A percentile compares a stretch with the other conserved stretches of the same genome.
Conservation (phyloP, 2,888 invertebrate species). For the Malachius bipustulatus region DNA sequence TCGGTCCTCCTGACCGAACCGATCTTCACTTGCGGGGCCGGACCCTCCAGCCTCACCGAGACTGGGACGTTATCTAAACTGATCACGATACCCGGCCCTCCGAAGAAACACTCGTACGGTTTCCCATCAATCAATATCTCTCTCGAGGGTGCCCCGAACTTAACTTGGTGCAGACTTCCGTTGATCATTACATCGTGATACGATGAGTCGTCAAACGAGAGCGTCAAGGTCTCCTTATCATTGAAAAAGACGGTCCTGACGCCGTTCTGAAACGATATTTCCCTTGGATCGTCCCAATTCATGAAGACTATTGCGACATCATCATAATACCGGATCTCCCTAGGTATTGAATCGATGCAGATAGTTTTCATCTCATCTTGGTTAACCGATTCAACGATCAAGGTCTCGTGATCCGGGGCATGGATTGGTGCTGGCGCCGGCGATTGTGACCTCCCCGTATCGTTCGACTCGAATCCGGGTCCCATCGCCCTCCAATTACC, state of each 20-base stretch:
- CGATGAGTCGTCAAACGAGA: conserved; percentile 52
- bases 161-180: conserved; percentile 62
- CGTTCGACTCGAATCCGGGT: conserved; percentile 8
- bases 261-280: conserved; percentile 76
- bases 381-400: conserved; percentile 34
- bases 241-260: conserved; percentile 62
- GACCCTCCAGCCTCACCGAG: conserved; percentile 73
- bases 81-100: conserved; percentile 72
- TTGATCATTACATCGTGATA: conserved; percentile 64
- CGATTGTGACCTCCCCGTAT: conserved; percentile 17
- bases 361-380: conserved; percentile 67
- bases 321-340: conserved; percentile 78
- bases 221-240: conserved; percentile 55
- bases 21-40: conserved; percentile 88
- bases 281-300: conserved; percentile 75
- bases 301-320: conserved; percentile 75
- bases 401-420: too few relatives aligned
- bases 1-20: conserved; percentile 66
- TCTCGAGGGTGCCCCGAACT: conserved; percentile 83
- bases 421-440: conserved; percentile 19
- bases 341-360: conserved; percentile 65
- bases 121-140: conserved; percentile 82
- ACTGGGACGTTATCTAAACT: conserved; percentile 69
- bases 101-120: conserved; percentile 88
- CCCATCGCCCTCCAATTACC: conserved; percentile 23